Evolutionary conservation across 2,888 invertebrate species (phyloP).

Genomic region (Acleris laterana): DNA sequence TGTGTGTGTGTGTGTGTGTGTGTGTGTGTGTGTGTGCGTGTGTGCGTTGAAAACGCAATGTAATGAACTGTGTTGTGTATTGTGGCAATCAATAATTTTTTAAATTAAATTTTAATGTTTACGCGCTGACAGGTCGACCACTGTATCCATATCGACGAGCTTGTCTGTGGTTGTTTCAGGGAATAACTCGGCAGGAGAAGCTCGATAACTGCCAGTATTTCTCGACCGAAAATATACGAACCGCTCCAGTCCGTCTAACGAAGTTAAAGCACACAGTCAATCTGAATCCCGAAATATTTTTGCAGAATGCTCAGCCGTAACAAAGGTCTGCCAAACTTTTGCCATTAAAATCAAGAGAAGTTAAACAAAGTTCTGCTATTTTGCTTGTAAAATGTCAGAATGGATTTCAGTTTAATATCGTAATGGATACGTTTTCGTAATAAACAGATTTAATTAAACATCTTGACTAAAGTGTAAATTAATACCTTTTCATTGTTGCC

Average conservation of each 20-base stretch:
- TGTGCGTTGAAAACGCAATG: no score
- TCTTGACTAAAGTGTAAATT: conserved; percentile 6
- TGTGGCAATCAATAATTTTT: no score
- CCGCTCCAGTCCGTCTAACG: conserved; percentile 7
- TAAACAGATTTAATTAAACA: conserved; percentile 11
- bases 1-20: no score
- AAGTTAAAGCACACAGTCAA: conserved; percentile 32
- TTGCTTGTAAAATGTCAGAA: conserved; percentile 30
- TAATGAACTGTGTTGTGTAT: no score
- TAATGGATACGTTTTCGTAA: conserved; percentile 33
- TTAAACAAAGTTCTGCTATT: conserved; percentile 38
- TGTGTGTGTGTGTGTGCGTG: no score
- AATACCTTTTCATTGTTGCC: neutral
- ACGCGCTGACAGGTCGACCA: no score
- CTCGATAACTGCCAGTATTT: neutral
- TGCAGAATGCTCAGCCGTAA: conserved; percentile 41
- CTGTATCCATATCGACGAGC: no score
- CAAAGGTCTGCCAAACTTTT: conserved; percentile 46
- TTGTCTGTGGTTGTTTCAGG: no score
- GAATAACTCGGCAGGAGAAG: neutral
- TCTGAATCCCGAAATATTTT: conserved; percentile 38
- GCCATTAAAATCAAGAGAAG: conserved; percentile 48
- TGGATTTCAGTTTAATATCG: conserved; percentile 25
- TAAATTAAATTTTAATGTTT: no score
- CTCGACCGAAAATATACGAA: conserved; percentile 8